Conservation (phyloP, 2,888 invertebrate species). For the Galeopsomyia nigrocyanea region DNA sequence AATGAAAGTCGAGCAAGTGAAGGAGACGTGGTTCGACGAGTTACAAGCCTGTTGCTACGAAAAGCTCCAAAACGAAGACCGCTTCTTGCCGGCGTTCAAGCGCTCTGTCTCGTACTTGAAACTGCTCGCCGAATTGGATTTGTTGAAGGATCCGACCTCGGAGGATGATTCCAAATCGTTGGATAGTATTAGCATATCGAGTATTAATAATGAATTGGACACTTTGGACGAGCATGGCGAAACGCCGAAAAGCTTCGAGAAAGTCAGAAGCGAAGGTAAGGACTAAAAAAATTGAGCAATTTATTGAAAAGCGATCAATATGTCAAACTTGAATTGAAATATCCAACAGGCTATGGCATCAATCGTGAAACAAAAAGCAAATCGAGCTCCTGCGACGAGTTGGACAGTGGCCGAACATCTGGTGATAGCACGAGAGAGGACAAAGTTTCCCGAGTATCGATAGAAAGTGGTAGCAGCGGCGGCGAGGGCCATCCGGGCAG, state of each 20-base stretch:
- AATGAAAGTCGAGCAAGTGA: slow-evolving; percentile 76
- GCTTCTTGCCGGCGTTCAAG: slow-evolving; percentile 77
- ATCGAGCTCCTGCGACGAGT: slow-evolving; percentile 40
- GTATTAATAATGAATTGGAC: slow-evolving; percentile 65
- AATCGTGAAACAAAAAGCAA: slow-evolving; percentile 44
- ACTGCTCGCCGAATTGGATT: slow-evolving; percentile 80
- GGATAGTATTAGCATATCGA: slow-evolving; percentile 72
- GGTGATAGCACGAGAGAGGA: slow-evolving; percentile 53
- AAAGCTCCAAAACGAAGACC: slow-evolving; percentile 73
- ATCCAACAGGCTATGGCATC: slow-evolving; percentile 17
- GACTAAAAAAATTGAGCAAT: not conserved
- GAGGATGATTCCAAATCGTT: slow-evolving; percentile 74
- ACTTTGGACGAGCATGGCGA: slow-evolving; percentile 59
- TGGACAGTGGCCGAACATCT: slow-evolving; percentile 49
- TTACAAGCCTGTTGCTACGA: slow-evolving; percentile 81
- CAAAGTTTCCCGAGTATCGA: slow-evolving; percentile 38
- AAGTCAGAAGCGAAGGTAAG: slow-evolving; percentile 45
- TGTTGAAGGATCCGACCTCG: slow-evolving; percentile 72
- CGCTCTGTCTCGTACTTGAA: slow-evolving; percentile 78
- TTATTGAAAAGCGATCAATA: not conserved
- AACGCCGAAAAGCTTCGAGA: slow-evolving; percentile 49
- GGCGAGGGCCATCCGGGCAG: slow-evolving; percentile 56
- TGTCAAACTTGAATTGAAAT: slow-evolving; percentile 8
- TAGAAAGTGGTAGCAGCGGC: slow-evolving; percentile 22
- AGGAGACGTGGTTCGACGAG: slow-evolving; percentile 87